Conservation (phyloP, 23 tunicate genomes). For the Phallusia fumigata region DNA sequence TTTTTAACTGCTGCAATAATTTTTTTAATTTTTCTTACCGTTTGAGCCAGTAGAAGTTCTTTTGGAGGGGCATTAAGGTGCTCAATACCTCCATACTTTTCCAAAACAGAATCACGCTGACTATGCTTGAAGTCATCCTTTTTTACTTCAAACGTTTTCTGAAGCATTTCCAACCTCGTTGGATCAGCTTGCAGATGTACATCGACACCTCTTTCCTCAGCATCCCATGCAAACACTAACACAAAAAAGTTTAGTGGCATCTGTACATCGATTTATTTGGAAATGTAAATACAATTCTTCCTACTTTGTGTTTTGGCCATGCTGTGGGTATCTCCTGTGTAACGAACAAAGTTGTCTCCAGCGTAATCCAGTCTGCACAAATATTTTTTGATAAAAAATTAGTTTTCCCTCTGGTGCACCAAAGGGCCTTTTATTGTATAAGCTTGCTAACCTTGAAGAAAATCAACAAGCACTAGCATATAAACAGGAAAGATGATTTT, state of each 20-base stretch:
- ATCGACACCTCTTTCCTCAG: slow-evolving; percentile 82
- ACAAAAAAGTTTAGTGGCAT: neutral
- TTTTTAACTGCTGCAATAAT: no score
- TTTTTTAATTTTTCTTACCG: no score
- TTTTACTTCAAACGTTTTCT: slow-evolving; percentile 58
- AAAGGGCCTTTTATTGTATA: no score
- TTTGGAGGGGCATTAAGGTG: slow-evolving; percentile 96
- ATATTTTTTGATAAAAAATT: neutral
- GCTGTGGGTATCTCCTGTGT: slow-evolving; percentile 77
- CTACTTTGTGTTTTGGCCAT: slow-evolving; percentile 89
- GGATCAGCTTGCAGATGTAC: slow-evolving; percentile 98
- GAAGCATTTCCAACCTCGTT: slow-evolving; percentile 77
- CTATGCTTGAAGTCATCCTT: slow-evolving; percentile 76
- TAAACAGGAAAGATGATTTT: no score
- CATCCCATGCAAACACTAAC: slow-evolving; percentile 95
- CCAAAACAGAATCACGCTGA: slow-evolving; percentile 66
- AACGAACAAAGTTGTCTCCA: slow-evolving; percentile 93
- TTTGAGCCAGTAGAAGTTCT: slow-evolving; percentile 95
- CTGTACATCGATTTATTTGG: neutral
- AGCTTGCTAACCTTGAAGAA: no score
- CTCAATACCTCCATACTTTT: slow-evolving; percentile 91
- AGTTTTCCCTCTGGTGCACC: no score
- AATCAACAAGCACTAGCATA: no score
- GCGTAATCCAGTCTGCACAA: slow-evolving; percentile 68
- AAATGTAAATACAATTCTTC: neutral